Base-by-base conservation (phyloP, 2,888 invertebrate genomes). In the Leptinotarsa juncta region DNA sequence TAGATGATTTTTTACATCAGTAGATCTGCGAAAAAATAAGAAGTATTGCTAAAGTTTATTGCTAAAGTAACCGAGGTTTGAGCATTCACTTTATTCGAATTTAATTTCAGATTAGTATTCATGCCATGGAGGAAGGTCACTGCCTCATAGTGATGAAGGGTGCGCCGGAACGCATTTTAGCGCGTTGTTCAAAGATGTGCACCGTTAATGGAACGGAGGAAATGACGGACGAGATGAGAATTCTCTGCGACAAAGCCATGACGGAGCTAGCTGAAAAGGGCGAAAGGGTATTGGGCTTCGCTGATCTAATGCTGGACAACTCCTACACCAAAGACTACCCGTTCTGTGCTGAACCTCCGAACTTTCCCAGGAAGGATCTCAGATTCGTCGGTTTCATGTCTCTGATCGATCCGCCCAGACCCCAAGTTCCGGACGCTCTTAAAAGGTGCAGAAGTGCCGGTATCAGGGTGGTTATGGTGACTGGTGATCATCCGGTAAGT, bases 231-330 rank as follows among this genome's bases (percentile, higher is more conserved):
- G 87, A 88, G 49, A 86, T 91, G 83, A 90, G 92, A 80, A 89
- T 90, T 75, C 89, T 90, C 67, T 90, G 94, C 68, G 92, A 93
- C 84, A 89, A 90, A 67, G 92, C 93, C 71, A 96, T 96, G 86
- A 91, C 93, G 70, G 94, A 94, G 86, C 87, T 97, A 69, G 97
- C 96, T 72, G 95, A 84, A 74, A 84, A 82, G 67, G 97, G 97
- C 32, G 96, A 97, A 87, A 91, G 97, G 76, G 96, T 97, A 2
- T 55, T 79, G 70, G 95, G 95, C 32, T 97, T 97, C 87, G 95
- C 95, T 83, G 95, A 96, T 87, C 89, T 91, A 2, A 82, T 89
- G 60, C 88, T 97, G 67, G 80, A 89, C 48, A 89, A 88, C 5
- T 73, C 78, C 3, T 90, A 85, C 84, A 92, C 92, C 1, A 82